phyloP scores from a whole-genome alignment of 53 echinoderm and acorn worm genomes.

The Hippasteria phrygiana region DNA sequence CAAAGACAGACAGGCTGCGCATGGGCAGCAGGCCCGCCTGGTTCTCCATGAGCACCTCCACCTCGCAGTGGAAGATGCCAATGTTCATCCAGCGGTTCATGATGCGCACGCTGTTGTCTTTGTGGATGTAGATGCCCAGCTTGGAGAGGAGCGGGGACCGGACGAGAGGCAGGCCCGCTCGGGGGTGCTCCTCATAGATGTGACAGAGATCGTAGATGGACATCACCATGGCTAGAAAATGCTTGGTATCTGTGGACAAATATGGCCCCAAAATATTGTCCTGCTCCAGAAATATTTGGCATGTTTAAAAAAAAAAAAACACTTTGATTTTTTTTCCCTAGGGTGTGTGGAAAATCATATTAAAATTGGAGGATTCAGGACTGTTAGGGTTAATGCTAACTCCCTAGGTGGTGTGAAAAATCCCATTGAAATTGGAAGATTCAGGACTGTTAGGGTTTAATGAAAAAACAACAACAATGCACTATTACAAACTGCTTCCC shows the following conservation, averaged over 20 bases:
- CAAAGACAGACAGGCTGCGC: conserved; percentile 11
- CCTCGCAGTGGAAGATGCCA: conserved; percentile 35
- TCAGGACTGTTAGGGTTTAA: too few relatives aligned
- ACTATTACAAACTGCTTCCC: too few relatives aligned
- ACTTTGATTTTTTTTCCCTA: too few relatives aligned
- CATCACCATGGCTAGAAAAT: conserved; percentile 45
- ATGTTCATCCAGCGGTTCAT: conserved; percentile 46
- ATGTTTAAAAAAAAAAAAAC: too few relatives aligned
- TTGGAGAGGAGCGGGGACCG: conserved; percentile 24
- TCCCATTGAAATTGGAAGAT: too few relatives aligned
- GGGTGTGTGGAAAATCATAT: too few relatives aligned
- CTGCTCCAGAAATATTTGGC: too few relatives aligned
- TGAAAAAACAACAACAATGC: too few relatives aligned
- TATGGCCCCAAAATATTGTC: neutral
- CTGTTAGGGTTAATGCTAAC: too few relatives aligned
- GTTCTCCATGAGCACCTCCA: conserved; percentile 62
- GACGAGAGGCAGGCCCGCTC: conserved; percentile 14
- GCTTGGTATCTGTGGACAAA: conserved; percentile 25
- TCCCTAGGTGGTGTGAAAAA: too few relatives aligned
- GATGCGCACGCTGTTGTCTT: conserved; percentile 41
- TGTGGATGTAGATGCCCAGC: conserved; percentile 55
- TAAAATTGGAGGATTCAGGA: too few relatives aligned
- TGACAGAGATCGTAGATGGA: conserved; percentile 56
- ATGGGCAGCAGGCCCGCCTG: conserved; percentile 57
- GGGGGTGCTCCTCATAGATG: conserved; percentile 44